Evolutionary conservation across 2,888 invertebrate species (phyloP).

Genomic region (Eubasilissa splendida): DNA sequence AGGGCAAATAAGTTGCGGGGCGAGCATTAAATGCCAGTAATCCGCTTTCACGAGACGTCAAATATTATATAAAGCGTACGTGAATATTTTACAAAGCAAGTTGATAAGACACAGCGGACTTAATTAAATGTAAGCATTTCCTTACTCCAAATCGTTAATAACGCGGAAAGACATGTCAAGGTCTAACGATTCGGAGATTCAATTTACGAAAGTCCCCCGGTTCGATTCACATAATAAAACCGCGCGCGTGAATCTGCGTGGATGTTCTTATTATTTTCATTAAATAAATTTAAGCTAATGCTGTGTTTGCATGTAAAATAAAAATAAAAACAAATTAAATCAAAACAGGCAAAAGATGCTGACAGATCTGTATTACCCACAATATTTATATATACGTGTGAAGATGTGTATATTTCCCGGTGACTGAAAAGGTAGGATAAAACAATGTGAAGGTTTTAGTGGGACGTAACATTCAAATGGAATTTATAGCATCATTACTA

Average conservation of each 20-base stretch:
- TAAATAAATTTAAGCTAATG: too few species aligned
- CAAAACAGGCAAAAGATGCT: neutral
- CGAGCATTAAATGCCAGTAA: too few species aligned
- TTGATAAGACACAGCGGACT: neutral
- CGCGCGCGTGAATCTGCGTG: too few species aligned
- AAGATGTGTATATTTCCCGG: neutral
- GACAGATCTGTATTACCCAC: neutral
- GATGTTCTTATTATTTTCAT: too few species aligned
- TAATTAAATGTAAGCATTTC: neutral
- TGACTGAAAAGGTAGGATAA: neutral
- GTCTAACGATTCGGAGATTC: neutral
- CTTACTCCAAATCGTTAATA: neutral
- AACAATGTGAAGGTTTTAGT: slow-evolving; percentile 26
- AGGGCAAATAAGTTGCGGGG: too few species aligned
- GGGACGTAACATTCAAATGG: slow-evolving; percentile 23
- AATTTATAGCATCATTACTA: too few species aligned
- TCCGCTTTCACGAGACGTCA: neutral
- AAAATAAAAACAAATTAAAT: too few species aligned
- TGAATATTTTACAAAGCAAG: neutral
- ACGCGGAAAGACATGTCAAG: neutral
- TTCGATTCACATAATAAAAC: too few species aligned
- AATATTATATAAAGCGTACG: slow-evolving; percentile 1
- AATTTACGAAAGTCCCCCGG: too few species aligned
- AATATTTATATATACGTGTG: neutral
- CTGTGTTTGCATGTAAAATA: too few species aligned